These are phyloP conservation scores for Callorhinus ursinus DNA, from an alignment of 2,113 vertebrate species.

Conservation along the genomic window DNA sequence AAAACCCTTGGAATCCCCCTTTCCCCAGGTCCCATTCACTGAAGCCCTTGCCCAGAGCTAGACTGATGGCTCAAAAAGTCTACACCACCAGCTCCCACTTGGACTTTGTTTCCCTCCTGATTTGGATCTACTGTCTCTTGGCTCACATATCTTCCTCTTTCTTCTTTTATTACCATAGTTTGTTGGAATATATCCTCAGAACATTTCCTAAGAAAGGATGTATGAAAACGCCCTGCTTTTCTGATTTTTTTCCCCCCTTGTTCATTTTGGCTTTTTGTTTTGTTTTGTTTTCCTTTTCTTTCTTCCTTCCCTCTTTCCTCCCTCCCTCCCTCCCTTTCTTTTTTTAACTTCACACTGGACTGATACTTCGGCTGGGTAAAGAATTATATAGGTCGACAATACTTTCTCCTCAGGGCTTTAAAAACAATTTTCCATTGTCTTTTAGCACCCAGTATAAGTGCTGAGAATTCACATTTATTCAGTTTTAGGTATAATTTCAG, in stretches of 20 bases:
- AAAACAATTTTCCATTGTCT: neutral
- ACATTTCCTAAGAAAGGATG: neutral
- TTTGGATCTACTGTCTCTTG: neutral
- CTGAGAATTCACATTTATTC: neutral
- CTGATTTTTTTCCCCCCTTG: neutral
- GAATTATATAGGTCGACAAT: neutral
- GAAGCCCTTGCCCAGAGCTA: neutral
- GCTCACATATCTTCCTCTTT: neutral
- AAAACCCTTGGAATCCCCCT: neutral
- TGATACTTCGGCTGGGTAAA: neutral
- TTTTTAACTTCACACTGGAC: neutral
- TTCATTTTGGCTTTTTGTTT: neutral
- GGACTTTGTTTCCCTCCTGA: neutral
- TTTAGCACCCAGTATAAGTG: neutral
- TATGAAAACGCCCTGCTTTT: neutral
- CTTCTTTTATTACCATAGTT: neutral
- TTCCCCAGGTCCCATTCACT: neutral
- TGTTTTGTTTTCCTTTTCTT: neutral
- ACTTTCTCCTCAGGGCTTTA: neutral
- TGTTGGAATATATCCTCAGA: neutral
- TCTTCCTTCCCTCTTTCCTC: neutral
- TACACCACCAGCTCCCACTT: neutral
- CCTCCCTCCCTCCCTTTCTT: neutral
- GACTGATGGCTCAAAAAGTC: neutral
- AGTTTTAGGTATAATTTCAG: neutral